Evolutionary conservation across 2,888 invertebrate genomes (phyloP), one percentile per base, ranked within the genome.

Genomic region (Osedax frankpressi): DNA sequence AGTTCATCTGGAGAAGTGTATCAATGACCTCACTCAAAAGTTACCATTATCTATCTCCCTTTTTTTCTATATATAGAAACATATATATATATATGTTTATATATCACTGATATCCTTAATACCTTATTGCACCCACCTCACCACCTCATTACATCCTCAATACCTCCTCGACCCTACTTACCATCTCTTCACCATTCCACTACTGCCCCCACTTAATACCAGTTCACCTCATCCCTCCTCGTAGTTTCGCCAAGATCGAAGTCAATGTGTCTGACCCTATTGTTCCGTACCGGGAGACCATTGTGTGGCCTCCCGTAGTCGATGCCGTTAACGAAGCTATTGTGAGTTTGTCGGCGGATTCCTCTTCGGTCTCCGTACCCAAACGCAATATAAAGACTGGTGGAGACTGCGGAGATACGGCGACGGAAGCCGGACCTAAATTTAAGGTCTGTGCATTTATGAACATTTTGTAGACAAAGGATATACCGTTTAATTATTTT

Each of bases 191-290:
- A n/a, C n/a, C n/a, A n/a, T n/a, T n/a, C n/a, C n/a, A n/a, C n/a
- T n/a, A n/a, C n/a, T n/a, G n/a, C n/a, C n/a, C n/a, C n/a, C n/a
- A n/a, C n/a, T n/a, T n/a, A n/a, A n/a, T n/a, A n/a, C n/a, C n/a
- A n/a, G n/a, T n/a, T n/a, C n/a, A n/a, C n/a, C n/a, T n/a, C n/a
- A n/a, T n/a, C n/a, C n/a, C n/a, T n/a, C n/a, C n/a, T n/a, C n/a
- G 86, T 75, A 88, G 89, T 77, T 94, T 92, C 85, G 92, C 82
- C 11, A 81, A 82, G 70, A 78, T 84, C 62, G 90, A 92, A 71
- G 87, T 96, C n/a, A 90, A 90, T 76, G 93, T 92, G 0, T 97
- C 97, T 0, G 89, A 91, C 80, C 97, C 97, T 0, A 96, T 98
- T 79, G 96, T 98, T 0, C 92, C 96, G 3, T 93, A 97, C 81